Evolutionary conservation across 2,888 invertebrate species (phyloP), one percentile per base, ranked within the genome.

Genomic region (Phania funesta): DNA sequence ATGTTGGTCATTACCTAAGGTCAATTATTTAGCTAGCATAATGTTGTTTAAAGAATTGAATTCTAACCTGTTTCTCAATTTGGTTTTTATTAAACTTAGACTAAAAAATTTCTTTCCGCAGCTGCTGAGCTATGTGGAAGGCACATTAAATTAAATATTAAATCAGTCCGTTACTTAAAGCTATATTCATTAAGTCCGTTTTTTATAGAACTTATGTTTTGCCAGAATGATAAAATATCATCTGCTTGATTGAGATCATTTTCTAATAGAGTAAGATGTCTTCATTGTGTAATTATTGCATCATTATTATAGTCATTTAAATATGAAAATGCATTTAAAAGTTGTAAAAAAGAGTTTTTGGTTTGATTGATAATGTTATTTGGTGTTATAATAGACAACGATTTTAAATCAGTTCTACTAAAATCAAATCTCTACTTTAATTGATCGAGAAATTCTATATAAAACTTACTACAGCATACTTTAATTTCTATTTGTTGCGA

Each of bases 81-180:
- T 60, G 41, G 60, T 60, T 60, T 60, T 60, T 4, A 41, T 60
- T 60, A 41, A 60, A 41, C 24, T 60, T 60, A 44, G 9, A 22
- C 9, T 13, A 60, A 60, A 60, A 41, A 60, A 41, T 60, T 60
- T 60, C 41, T 60, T 60, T 60, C 60, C 6, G 41, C 60, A 24
- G 60, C 60, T 44, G 60, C 60, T 60, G 38, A 38, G 41, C 60
- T 60, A 60, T 60, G 60, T 6, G 60, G 60, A 60, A 60, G 60
- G 60, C 60, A 60, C 60, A 60, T 60, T 60, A 60, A 60, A 60
- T 60, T 60, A 41, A 60, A 60, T 41, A 60, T 60, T 44, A 60
- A 60, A 41, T 60, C 60, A 60, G 41, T 60, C 22, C 41, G 9
- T 48, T 60, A 41, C 22, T 60, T 60, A 60, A 60, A 60, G 6